Conservation (phyloP, 1,140 invertebrate genomes). For the Drosophila tropicalis region DNA sequence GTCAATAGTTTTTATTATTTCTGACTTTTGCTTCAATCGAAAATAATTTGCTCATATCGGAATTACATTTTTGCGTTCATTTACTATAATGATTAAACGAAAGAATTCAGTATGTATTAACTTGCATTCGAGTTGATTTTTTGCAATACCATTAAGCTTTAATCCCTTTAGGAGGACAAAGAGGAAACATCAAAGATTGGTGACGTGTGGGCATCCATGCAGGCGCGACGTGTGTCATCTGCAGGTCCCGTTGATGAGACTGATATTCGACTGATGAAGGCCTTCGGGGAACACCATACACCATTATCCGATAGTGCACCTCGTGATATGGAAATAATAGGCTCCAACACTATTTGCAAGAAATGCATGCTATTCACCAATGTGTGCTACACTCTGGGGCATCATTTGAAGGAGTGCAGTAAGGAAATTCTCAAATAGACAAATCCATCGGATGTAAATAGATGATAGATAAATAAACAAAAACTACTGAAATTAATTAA, state of each 20-base stretch:
- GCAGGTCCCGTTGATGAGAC: constrained; percentile 22
- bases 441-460: too few relatives aligned
- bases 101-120: neutral
- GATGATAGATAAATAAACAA: neutral
- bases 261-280: constrained; percentile 22
- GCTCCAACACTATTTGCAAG: constrained; percentile 29
- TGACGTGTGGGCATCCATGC: constrained; percentile 24
- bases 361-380: constrained; percentile 44
- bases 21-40: neutral
- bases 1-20: neutral
- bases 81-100: neutral
- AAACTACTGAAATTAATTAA: neutral
- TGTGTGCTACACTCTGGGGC: constrained; percentile 34
- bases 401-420: constrained; percentile 12
- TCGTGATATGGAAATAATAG: constrained; percentile 32
- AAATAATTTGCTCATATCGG: neutral
- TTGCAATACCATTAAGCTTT: neutral
- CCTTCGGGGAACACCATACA: constrained; percentile 32
- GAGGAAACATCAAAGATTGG: neutral
- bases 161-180: neutral
- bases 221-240: neutral
- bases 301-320: neutral
- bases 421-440: neutral
- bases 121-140: neutral
- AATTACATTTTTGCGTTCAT: neutral